Base-by-base conservation (phyloP, 2,113 vertebrate species). In the Bujurquina vittata region DNA sequence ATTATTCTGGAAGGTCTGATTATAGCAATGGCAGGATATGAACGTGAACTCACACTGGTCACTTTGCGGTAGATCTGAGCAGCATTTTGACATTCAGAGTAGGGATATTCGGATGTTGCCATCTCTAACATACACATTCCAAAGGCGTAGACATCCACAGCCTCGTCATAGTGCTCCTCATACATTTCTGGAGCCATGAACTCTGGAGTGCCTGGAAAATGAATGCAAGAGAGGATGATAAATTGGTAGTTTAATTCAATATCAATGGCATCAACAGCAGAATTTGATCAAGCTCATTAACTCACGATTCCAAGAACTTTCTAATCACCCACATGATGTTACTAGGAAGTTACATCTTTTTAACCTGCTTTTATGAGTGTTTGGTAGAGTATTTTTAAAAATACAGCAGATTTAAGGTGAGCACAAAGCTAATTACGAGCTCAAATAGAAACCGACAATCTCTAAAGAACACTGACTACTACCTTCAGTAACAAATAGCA, bases 101-200 rank as follows among this genome's bases (percentile, higher is more conserved):
- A 99, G 40, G 98, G 98, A 85, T 99, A 99, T 94, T 99, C 98
- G 7, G 98, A 99, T 77, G 98, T 99, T 85, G 98, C 98, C 98
- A 99, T 99, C 96, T 99, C 98, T 93, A 99, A 91, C 98, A 99
- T 99, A 87, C 98, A 99, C 98, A 99, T 99, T 80, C 98, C 98
- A 31, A 99, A 99, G 5, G 98, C 98, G 1, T 99, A 99, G 55
- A 99, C 98, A 3, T 99, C 98, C 77, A 99, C 98, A 0, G 97
- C 96, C 85, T 99, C 98, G 3, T 99, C 97, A 0, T 99, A 99
- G 91, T 99, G 98, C 46, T 99, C 98, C 90, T 99, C 98, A 0
- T 99, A 99, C 98, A 99, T 99, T 93, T 99, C 98, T 0, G 98
- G 98, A 1, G 98, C 98, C 98, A 99, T 99, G 92, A 99, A 99